Evolutionary conservation across 2,888 invertebrate species (phyloP).

Genomic region (Drosophila birchii): DNA sequence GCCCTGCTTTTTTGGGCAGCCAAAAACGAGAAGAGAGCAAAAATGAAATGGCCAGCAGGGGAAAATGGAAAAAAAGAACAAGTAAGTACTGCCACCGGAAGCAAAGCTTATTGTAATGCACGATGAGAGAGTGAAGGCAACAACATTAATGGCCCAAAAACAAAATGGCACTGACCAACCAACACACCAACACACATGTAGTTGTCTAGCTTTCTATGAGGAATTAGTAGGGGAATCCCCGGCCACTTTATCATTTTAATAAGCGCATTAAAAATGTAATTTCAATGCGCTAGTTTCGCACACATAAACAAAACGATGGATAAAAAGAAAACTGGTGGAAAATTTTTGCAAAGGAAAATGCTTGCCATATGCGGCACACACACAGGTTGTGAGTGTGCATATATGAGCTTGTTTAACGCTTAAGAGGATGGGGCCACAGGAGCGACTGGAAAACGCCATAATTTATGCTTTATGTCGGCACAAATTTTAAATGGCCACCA

Average conservation of each 20-base stretch:
- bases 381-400: slow-evolving; percentile 15
- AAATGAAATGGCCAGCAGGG: slow-evolving; percentile 13
- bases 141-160: slow-evolving; percentile 55
- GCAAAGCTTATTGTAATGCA: slow-evolving; percentile 58
- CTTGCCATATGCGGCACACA: slow-evolving; percentile 30
- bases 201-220: slow-evolving; percentile 26
- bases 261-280: slow-evolving; percentile 57
- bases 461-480: slow-evolving; percentile 68
- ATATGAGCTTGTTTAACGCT: slow-evolving; percentile 40
- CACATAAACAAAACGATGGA: slow-evolving; percentile 37
- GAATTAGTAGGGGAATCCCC: slow-evolving; percentile 41
- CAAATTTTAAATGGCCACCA: slow-evolving; percentile 61
- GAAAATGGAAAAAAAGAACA: not conserved
- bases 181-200: slow-evolving; percentile 17
- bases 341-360: slow-evolving; percentile 21
- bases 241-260: slow-evolving; percentile 58
- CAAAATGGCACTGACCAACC: slow-evolving; percentile 48
- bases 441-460: slow-evolving; percentile 48
- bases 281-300: slow-evolving; percentile 54
- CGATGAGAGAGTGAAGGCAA: slow-evolving; percentile 13
- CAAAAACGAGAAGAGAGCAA: slow-evolving; percentile 19
- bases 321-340: slow-evolving; percentile 8
- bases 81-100: not conserved
- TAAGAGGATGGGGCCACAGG: slow-evolving; percentile 17
- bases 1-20: slow-evolving; percentile 12